These are phyloP conservation scores for Nasonia longicornis DNA, from an alignment of 1,140 invertebrate genomes.

Conservation along the genomic window DNA sequence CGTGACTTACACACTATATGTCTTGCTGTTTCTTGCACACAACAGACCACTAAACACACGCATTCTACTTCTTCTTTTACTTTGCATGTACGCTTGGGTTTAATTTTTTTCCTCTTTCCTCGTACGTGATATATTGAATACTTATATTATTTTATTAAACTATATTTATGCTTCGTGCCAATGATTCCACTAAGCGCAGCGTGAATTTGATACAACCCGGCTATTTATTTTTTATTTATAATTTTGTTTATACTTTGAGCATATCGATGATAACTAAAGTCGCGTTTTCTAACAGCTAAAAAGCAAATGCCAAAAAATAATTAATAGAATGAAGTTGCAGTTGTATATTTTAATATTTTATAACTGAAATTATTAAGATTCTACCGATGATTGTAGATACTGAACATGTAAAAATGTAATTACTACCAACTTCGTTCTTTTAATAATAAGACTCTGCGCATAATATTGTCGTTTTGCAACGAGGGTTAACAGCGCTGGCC, in stretches of 20 bases:
- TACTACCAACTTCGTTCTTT: background rate
- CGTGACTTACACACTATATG: slow-evolving; percentile 51
- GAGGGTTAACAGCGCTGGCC: background rate
- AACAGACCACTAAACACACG: slow-evolving; percentile 58
- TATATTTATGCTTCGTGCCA: slow-evolving; percentile 22
- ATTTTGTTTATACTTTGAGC: background rate
- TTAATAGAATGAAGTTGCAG: slow-evolving; percentile 23
- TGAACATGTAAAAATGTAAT: background rate
- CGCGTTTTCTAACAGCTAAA: background rate
- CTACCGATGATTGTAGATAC: background rate
- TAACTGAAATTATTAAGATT: too few relatives aligned
- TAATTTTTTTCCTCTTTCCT: slow-evolving; percentile 47
- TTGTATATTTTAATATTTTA: too few relatives aligned
- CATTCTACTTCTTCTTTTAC: slow-evolving; percentile 54
- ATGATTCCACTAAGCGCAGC: slow-evolving; percentile 14
- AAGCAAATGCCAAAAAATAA: background rate
- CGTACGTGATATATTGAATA: background rate
- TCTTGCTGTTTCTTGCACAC: slow-evolving; percentile 58
- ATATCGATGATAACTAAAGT: background rate
- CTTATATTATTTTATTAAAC: background rate
- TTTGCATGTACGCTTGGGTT: slow-evolving; percentile 62
- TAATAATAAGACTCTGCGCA: slow-evolving; percentile 3
- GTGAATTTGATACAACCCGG: slow-evolving; percentile 6
- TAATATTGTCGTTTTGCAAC: slow-evolving; percentile 18
- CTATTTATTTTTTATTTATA: background rate